Conservation (phyloP, 2,113 vertebrate species). For the Poeciliopsis retropinna region DNA sequence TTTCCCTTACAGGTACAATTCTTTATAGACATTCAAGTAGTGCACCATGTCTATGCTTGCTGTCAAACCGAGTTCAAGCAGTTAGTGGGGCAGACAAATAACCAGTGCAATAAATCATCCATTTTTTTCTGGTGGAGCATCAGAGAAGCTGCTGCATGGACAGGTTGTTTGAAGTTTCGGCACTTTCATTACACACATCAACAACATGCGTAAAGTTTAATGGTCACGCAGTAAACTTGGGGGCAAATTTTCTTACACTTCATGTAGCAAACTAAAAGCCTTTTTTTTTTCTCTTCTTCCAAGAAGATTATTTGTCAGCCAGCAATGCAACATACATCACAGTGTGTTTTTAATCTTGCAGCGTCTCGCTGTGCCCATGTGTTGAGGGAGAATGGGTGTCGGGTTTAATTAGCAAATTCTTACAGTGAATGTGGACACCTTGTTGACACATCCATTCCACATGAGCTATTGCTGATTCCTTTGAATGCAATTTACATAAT, state of each 20-base stretch:
- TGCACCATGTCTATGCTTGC: constrained; percentile 64
- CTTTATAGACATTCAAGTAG: constrained; percentile 55
- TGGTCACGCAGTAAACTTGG: constrained; percentile 54
- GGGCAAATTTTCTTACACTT: constrained; percentile 49
- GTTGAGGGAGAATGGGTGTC: constrained; percentile 70
- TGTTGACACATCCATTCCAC: constrained; percentile 80
- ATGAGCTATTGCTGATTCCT: constrained; percentile 79
- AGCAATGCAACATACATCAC: constrained; percentile 51
- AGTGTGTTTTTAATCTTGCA: constrained; percentile 51
- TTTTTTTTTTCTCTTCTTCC: constrained; percentile 55
- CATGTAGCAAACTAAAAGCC: constrained; percentile 57
- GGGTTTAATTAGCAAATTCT: constrained; percentile 79
- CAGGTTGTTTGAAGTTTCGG: constrained; percentile 67
- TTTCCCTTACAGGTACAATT: constrained; percentile 68
- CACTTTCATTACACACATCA: constrained; percentile 76
- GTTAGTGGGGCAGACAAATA: constrained; percentile 70
- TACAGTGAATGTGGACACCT: constrained; percentile 72
- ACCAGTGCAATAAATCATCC: constrained; percentile 71
- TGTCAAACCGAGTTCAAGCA: constrained; percentile 68
- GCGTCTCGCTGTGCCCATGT: constrained; percentile 53
- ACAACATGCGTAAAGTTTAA: constrained; percentile 70
- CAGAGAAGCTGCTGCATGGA: constrained; percentile 40
- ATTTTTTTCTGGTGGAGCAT: constrained; percentile 51
- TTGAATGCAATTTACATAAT: constrained; percentile 86
- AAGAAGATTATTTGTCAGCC: constrained; percentile 61